Conservation (phyloP, 2,888 invertebrate genomes). For the Agriopis leucophaearia region DNA sequence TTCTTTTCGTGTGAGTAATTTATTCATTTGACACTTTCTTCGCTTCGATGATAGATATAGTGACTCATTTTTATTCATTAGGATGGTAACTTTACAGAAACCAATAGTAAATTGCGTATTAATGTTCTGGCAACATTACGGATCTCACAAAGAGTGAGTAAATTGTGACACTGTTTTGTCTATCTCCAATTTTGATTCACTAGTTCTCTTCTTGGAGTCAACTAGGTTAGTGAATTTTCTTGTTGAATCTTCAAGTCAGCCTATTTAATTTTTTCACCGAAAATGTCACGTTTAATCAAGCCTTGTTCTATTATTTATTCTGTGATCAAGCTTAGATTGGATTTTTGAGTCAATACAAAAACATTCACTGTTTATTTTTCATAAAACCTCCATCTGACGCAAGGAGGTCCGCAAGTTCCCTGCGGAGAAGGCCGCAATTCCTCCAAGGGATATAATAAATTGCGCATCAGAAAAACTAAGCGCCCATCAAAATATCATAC, state of each 20-base stretch:
- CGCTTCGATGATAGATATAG: constrained; percentile 15
- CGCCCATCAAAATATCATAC: no score
- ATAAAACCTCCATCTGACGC: constrained; percentile 9
- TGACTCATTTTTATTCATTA: constrained; percentile 17
- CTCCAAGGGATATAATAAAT: no score
- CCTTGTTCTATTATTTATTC: constrained; percentile 5
- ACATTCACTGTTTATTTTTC: constrained; percentile 12
- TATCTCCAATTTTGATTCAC: background rate
- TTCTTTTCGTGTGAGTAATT: constrained; percentile 22
- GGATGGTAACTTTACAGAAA: background rate
- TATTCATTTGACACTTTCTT: constrained; percentile 29
- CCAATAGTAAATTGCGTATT: background rate
- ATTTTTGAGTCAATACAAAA: constrained; percentile 13
- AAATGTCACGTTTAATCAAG: constrained; percentile 12
- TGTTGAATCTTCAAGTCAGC: background rate
- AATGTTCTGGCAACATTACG: no score
- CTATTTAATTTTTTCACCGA: background rate
- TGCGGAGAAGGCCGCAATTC: constrained; percentile 26
- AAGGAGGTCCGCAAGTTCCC: background rate
- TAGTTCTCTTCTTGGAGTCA: background rate
- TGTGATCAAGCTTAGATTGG: constrained; percentile 2
- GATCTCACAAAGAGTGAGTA: no score
- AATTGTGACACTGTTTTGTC: background rate
- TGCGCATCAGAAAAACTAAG: no score
- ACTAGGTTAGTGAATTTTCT: background rate